Evolutionary conservation across 2,888 invertebrate genomes (phyloP).

Genomic region (Diploptera punctata): DNA sequence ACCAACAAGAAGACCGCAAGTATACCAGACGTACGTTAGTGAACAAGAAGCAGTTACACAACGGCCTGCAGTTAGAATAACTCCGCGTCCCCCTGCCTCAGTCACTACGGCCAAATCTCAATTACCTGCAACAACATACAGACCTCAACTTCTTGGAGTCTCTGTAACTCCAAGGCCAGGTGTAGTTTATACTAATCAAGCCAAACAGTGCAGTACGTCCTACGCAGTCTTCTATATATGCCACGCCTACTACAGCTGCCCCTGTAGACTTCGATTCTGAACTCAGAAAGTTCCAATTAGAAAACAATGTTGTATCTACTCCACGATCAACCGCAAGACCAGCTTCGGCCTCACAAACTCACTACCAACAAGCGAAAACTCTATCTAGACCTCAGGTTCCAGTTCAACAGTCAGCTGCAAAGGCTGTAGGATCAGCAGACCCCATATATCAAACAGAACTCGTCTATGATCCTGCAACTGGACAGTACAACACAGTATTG

Average conservation of each 20-base stretch:
- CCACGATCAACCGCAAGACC: constrained; percentile 49
- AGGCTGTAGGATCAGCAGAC: constrained; percentile 54
- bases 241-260: constrained; percentile 46
- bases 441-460: constrained; percentile 80
- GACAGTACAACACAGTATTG: constrained; percentile 79
- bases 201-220: constrained; percentile 48
- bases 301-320: constrained; percentile 65
- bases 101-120: constrained; percentile 51
- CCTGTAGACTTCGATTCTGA: constrained; percentile 72
- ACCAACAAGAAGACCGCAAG: background rate
- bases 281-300: constrained; percentile 75
- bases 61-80: constrained; percentile 63
- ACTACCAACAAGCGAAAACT: constrained; percentile 48
- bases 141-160: constrained; percentile 64
- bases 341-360: constrained; percentile 47
- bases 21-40: constrained; percentile 45
- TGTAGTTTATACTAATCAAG: constrained; percentile 41
- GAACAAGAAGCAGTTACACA: constrained; percentile 59
- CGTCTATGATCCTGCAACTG: constrained; percentile 76
- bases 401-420: constrained; percentile 39
- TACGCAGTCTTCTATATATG: constrained; percentile 34
- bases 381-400: constrained; percentile 34
- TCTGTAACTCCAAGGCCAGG: constrained; percentile 44
- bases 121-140: constrained; percentile 71
- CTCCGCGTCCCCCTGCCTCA: constrained; percentile 64